Evolutionary conservation across 2,888 invertebrate genomes (phyloP), one percentile per base, ranked within the genome.

Genomic region (Andrena bicolor): DNA sequence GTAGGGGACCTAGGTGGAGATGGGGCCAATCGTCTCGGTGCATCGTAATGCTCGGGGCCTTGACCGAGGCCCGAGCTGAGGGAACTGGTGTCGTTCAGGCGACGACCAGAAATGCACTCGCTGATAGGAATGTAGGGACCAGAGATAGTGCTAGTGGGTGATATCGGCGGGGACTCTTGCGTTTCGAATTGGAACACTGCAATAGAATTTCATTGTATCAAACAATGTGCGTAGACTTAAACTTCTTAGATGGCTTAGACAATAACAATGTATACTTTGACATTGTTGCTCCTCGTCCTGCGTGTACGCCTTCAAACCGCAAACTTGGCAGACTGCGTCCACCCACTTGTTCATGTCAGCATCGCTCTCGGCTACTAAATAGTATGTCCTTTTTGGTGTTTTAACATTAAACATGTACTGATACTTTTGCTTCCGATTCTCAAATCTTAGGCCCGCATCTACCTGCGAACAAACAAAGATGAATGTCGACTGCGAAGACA

Each of bases 301-400:
- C 13, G 96, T 96, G 8, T 96, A 96, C 1, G 97, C 96, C 92
- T 97, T 96, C 80, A 98, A 94, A 65, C 98, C 97, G 94, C 99
- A 99, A 58, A 98, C 98, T 94, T 97, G 96, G 94, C 99, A 99
- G 87, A 99, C 97, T 81, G 97, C 98, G 91, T 97, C 97, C 10
- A 99, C 99, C 99, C 99, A 99, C 93, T 97, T 97, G 89, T 97
- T 97, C 99, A 99, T 99, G 91, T 99, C 98, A 63, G 96, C 95
- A 93, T 98, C 98, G 48, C 97, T 97, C 89, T 98, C 98, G 0
- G 99, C 98, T 79, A 98, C 98, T 87, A 99, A 95, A 94, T 98
- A 99, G 93, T 99, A 99, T 48, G 97, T 97, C 88, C 99, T 95
- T 86, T 97, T 97, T 49, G 98, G 97, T 70, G 98, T 98, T 93